Percentiles rank a stretch among this genome's conserved stretches.
These are phyloP conservation scores for Osmerus mordax DNA, from an alignment of 2,113 vertebrate genomes.

Conservation along the genomic window DNA sequence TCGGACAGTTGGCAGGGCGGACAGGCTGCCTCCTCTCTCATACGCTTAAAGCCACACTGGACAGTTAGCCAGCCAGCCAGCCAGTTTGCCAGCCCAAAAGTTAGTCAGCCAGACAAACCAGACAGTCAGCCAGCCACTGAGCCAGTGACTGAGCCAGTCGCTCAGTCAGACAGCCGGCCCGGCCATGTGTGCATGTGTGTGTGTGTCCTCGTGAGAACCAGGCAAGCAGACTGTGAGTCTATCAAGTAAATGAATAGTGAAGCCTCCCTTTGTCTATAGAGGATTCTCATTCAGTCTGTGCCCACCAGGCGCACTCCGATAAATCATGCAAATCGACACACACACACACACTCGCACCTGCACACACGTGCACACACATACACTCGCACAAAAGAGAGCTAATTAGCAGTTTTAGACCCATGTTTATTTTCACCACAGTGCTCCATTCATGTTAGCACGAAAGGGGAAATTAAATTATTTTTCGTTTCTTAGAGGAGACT, in stretches of 20 bases:
- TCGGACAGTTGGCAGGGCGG: too few species aligned
- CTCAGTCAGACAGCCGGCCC: not conserved
- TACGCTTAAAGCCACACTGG: too few species aligned
- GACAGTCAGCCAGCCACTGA: not conserved
- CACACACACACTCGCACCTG: not conserved
- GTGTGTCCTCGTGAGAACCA: slow-evolving; percentile 26
- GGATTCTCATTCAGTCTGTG: slow-evolving; percentile 45
- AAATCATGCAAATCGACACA: slow-evolving; percentile 47
- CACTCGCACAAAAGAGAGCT: too few species aligned
- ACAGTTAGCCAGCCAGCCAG: too few species aligned
- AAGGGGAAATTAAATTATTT: too few species aligned
- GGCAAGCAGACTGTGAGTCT: slow-evolving; percentile 31
- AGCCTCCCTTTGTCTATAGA: slow-evolving; percentile 43
- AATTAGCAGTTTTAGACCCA: too few species aligned
- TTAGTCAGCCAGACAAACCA: not conserved
- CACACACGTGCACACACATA: not conserved
- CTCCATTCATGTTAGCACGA: too few species aligned
- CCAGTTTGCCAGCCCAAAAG: too few species aligned
- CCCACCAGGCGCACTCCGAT: slow-evolving; percentile 36
- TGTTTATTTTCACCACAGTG: too few species aligned
- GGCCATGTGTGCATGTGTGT: slow-evolving; percentile 7
- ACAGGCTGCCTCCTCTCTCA: too few species aligned
- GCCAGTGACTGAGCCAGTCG: not conserved
- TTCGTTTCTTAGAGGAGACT: too few species aligned
- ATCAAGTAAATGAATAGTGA: slow-evolving; percentile 54